Conservation (phyloP, 1,140 invertebrate genomes). For the Sipha flava region DNA sequence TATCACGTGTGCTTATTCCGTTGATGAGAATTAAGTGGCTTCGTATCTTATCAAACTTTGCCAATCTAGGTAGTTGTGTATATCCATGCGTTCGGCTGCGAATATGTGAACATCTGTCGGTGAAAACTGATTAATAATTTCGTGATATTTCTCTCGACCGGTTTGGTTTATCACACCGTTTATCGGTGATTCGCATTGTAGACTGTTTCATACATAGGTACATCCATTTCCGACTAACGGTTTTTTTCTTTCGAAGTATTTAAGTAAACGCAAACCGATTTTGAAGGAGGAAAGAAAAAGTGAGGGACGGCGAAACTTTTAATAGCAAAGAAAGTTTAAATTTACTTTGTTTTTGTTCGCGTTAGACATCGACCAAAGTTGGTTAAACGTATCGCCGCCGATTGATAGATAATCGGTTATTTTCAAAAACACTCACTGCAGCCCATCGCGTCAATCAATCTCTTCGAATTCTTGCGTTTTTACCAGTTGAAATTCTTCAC, state of each 20-base stretch:
- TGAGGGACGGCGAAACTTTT: neutral
- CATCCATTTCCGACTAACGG: neutral
- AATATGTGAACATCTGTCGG: too few species aligned
- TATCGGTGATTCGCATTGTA: too few species aligned
- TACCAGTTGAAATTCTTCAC: neutral
- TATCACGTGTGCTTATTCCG: too few species aligned
- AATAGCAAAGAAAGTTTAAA: conserved; percentile 13
- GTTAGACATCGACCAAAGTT: neutral
- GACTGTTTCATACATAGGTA: too few species aligned
- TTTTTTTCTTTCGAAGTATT: neutral
- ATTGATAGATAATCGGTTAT: neutral
- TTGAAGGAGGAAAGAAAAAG: neutral
- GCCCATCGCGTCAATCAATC: neutral
- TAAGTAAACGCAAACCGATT: neutral
- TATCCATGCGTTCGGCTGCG: too few species aligned
- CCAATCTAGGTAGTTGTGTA: too few species aligned
- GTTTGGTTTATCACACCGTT: too few species aligned
- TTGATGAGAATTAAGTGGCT: too few species aligned
- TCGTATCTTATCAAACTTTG: too few species aligned
- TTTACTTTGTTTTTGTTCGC: neutral
- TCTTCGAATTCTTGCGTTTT: neutral
- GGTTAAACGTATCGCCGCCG: neutral
- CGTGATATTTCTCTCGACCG: too few species aligned
- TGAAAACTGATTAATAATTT: too few species aligned
- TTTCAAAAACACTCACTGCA: neutral